Evolutionary conservation across 2,113 vertebrate genomes (phyloP).

Genomic region (Gnathonemus echidnorhynchus): DNA sequence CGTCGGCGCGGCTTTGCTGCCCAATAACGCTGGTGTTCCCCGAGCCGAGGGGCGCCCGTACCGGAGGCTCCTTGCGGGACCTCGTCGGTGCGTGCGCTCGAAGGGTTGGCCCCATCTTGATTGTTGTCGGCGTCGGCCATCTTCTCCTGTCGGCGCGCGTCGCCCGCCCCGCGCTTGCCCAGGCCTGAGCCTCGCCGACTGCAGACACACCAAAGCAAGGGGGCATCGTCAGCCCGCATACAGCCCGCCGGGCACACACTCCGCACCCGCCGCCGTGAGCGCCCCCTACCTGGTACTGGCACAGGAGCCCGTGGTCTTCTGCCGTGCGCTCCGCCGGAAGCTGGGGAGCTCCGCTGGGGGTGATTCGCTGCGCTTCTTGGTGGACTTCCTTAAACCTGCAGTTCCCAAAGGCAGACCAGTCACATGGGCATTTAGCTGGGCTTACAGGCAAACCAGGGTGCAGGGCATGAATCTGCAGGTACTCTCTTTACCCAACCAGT

Average conservation of each 20-base stretch:
- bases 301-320: constrained; percentile 99
- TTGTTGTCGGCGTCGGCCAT: constrained; percentile 98
- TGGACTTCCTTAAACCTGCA: constrained; percentile 91
- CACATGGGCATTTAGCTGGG: not conserved
- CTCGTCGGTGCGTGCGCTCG: constrained; percentile 85
- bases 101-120: constrained; percentile 95
- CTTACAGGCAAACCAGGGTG: not conserved
- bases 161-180: constrained; percentile 98
- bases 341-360: constrained; percentile 99
- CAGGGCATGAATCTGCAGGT: not conserved
- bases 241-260: too few relatives aligned
- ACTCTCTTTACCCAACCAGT: not conserved
- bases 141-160: constrained; percentile 98
- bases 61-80: constrained; percentile 96
- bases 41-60: constrained; percentile 36
- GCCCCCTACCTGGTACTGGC: constrained; percentile 90
- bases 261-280: not conserved
- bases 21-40: too few relatives aligned
- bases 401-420: not conserved
- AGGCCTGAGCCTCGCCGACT: constrained; percentile 99
- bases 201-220: not conserved
- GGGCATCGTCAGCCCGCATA: not conserved
- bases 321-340: constrained; percentile 98
- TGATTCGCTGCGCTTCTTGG: constrained; percentile 98
- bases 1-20: too few relatives aligned